phyloP scores from a whole-genome alignment of 2,113 vertebrate genomes.

The Nycticorax nycticorax region DNA sequence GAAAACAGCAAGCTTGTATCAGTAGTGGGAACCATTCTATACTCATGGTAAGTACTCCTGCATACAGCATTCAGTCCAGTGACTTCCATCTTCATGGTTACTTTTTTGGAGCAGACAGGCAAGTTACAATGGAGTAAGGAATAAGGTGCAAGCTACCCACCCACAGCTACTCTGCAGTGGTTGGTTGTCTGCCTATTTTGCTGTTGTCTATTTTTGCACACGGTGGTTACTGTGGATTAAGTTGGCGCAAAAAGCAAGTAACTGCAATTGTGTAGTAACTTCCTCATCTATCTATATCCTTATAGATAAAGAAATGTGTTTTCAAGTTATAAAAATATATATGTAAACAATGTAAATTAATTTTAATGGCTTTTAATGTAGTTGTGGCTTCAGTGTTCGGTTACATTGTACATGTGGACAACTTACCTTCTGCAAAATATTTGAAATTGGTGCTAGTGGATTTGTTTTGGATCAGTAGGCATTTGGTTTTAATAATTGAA shows the following conservation, averaged over 20 bases:
- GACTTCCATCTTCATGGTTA: neutral
- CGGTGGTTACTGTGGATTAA: neutral
- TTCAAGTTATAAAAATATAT: neutral
- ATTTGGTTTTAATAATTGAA: neutral
- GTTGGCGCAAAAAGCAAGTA: neutral
- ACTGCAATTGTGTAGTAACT: neutral
- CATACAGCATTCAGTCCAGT: neutral
- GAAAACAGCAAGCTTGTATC: slow-evolving; percentile 88
- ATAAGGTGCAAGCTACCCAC: neutral
- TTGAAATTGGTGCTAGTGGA: neutral
- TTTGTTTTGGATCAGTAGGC: neutral
- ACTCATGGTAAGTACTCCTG: slow-evolving; percentile 82
- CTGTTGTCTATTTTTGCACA: neutral
- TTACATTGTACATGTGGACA: neutral
- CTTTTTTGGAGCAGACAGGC: neutral
- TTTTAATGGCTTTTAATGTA: neutral
- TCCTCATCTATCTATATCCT: neutral
- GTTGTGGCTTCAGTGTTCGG: neutral
- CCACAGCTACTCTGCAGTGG: neutral
- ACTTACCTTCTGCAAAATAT: neutral
- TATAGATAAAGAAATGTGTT: neutral
- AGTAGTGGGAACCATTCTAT: slow-evolving; percentile 90
- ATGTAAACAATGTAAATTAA: neutral
- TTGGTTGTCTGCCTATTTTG: neutral
- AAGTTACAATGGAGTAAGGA: neutral